A percentile compares a stretch with the other conserved stretches of the same genome.
Conservation (phyloP, 2,888 invertebrate genomes). For the Ormyrus rosae region DNA sequence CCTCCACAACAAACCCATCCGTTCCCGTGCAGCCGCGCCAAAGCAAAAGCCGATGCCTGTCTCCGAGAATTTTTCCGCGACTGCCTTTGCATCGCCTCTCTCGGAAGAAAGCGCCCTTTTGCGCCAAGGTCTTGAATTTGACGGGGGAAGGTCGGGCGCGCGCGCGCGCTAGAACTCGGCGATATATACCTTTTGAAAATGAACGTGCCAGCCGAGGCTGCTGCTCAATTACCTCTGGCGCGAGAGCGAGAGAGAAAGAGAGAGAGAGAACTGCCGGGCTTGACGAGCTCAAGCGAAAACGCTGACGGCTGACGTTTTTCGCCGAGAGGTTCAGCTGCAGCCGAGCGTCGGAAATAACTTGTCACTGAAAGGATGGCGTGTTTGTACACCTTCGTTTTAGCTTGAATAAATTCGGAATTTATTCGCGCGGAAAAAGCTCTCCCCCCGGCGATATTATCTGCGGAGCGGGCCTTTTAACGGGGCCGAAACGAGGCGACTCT, state of each 20-base stretch:
- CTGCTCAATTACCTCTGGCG: constrained; percentile 39
- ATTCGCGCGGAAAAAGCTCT: not conserved
- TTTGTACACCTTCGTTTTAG: constrained; percentile 39
- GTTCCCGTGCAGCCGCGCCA: not conserved
- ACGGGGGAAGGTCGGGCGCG: constrained; percentile 1
- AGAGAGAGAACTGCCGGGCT: not conserved
- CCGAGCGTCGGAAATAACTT: constrained; percentile 34
- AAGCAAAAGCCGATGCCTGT: constrained; percentile 46
- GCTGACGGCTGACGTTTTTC: not conserved
- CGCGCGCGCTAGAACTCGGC: not conserved
- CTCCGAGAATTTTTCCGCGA: constrained; percentile 29
- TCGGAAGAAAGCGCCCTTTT: not conserved
- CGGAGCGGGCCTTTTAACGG: constrained; percentile 13
- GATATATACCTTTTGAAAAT: constrained; percentile 21
- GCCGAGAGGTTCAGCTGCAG: not conserved
- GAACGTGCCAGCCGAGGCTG: constrained; percentile 15
- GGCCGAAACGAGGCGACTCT: not conserved
- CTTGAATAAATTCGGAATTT: constrained; percentile 38
- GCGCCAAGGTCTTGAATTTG: constrained; percentile 12
- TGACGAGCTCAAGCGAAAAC: too few relatives aligned
- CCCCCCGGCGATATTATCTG: constrained; percentile 5
- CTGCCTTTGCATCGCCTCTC: not conserved
- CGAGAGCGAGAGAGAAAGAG: not conserved
- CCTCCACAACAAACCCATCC: too few relatives aligned
- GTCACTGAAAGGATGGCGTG: constrained; percentile 42